These are phyloP conservation scores for Chymomyza costata DNA, from an alignment of 1,140 invertebrate species.

Conservation along the genomic window DNA sequence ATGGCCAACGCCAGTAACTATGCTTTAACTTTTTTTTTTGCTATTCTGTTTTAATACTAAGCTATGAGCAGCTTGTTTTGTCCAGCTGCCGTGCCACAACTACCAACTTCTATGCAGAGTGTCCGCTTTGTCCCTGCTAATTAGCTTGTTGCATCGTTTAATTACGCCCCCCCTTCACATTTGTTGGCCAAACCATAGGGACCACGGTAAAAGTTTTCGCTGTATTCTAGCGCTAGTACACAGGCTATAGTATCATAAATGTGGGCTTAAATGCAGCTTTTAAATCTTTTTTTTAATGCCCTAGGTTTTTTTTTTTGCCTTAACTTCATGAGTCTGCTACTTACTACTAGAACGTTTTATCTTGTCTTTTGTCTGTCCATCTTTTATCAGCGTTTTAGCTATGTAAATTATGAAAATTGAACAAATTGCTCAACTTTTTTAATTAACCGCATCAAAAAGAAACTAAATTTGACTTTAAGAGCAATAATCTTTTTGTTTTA, in stretches of 20 bases:
- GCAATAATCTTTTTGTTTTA: too few species aligned
- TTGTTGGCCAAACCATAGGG: too few species aligned
- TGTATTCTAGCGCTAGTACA: too few species aligned
- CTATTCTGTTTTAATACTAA: too few species aligned
- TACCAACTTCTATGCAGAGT: too few species aligned
- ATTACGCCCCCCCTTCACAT: slow-evolving; percentile 60
- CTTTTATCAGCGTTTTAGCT: slow-evolving; percentile 13
- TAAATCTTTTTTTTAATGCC: slow-evolving; percentile 7
- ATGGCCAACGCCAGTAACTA: slow-evolving; percentile 49
- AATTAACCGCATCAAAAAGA: slow-evolving; percentile 49
- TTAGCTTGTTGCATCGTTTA: slow-evolving; percentile 71
- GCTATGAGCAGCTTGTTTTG: slow-evolving; percentile 19
- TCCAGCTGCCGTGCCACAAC: slow-evolving; percentile 16
- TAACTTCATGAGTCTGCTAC: too few species aligned
- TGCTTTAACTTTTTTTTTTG: slow-evolving; percentile 44
- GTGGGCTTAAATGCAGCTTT: slow-evolving; percentile 42
- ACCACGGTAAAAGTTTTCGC: too few species aligned
- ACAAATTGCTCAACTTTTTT: slow-evolving; percentile 65
- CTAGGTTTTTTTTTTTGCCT: slow-evolving; percentile 6
- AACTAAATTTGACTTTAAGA: too few species aligned
- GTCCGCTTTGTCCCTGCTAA: slow-evolving; percentile 65
- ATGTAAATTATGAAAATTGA: slow-evolving; percentile 66
- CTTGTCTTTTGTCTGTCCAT: too few species aligned
- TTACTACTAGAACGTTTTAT: too few species aligned
- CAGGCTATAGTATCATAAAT: slow-evolving; percentile 33